These are phyloP conservation scores for Nannoperca australis DNA, from an alignment of 2,797 vertebrate genomes.

Conservation along the genomic window DNA sequence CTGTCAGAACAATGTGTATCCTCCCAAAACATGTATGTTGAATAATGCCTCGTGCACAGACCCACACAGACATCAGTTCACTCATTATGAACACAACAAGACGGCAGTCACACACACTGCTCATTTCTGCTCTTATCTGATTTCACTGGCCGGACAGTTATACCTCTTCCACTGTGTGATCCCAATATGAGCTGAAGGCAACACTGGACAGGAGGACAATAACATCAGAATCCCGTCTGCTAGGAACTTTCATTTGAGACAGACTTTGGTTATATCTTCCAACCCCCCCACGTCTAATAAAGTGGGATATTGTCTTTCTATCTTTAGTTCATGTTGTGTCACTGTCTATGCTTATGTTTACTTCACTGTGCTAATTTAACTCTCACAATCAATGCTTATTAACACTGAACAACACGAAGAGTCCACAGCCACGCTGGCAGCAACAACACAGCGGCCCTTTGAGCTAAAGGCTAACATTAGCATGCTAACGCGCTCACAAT, in stretches of 20 bases:
- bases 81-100: conserved; percentile 1
- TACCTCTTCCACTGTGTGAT: conserved; percentile 19
- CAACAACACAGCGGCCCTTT: too few species aligned
- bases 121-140: conserved; percentile 31
- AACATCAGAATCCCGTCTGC: conserved; percentile 3
- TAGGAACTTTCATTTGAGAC: background rate
- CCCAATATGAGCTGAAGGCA: conserved; percentile 24
- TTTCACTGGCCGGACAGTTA: background rate
- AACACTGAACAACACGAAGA: background rate
- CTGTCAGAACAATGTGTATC: background rate
- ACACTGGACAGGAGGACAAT: background rate
- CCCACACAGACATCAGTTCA: background rate
- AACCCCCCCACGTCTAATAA: conserved; percentile 26
- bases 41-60: background rate
- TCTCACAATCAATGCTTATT: background rate
- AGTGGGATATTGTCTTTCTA: conserved; percentile 2
- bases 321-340: background rate
- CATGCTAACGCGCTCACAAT: too few species aligned
- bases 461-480: too few species aligned
- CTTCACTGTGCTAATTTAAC: background rate
- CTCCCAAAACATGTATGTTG: background rate
- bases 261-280: background rate
- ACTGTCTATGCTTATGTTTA: background rate
- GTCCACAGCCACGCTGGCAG: background rate
- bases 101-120: background rate